A percentile compares a stretch with the other conserved stretches of the same genome.
phyloP scores from a whole-genome alignment of 2,797 vertebrate genomes.

The Enoplosus armatus region DNA sequence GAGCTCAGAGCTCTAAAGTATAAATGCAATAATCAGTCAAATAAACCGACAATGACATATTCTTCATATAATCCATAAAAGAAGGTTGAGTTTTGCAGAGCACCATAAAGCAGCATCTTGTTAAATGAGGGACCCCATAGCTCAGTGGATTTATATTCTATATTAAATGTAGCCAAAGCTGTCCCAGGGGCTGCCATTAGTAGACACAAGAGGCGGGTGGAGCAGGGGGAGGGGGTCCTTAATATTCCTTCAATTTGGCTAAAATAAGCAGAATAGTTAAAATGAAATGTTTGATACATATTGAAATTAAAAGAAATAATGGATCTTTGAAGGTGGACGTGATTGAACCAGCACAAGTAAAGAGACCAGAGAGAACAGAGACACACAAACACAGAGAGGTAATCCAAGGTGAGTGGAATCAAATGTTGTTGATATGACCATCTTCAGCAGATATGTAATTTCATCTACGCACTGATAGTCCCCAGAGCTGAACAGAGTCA shows the following conservation, averaged over 20 bases:
- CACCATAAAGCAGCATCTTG: constrained; percentile 60
- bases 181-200: constrained; percentile 63
- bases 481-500: constrained; percentile 44
- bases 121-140: constrained; percentile 54
- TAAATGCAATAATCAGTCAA: constrained; percentile 38
- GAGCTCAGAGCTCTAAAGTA: constrained; percentile 16
- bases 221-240: not conserved
- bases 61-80: constrained; percentile 50
- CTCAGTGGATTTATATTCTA: constrained; percentile 63
- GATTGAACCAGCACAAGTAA: not conserved
- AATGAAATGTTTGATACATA: constrained; percentile 6
- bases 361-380: not conserved
- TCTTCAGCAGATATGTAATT: constrained; percentile 66
- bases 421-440: constrained; percentile 58
- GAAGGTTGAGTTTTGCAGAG: constrained; percentile 44
- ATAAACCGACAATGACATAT: constrained; percentile 32
- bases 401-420: constrained; percentile 62
- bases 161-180: constrained; percentile 58
- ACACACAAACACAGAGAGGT: constrained; percentile 20
- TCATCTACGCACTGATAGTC: constrained; percentile 61
- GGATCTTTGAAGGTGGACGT: constrained; percentile 2
- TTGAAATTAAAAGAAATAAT: not conserved
- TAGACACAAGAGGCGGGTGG: constrained; percentile 30
- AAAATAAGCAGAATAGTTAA: constrained; percentile 8
- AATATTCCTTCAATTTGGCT: constrained; percentile 25